Base-by-base conservation (phyloP, 2,113 vertebrate species). In the Synodontis membranacea region DNA sequence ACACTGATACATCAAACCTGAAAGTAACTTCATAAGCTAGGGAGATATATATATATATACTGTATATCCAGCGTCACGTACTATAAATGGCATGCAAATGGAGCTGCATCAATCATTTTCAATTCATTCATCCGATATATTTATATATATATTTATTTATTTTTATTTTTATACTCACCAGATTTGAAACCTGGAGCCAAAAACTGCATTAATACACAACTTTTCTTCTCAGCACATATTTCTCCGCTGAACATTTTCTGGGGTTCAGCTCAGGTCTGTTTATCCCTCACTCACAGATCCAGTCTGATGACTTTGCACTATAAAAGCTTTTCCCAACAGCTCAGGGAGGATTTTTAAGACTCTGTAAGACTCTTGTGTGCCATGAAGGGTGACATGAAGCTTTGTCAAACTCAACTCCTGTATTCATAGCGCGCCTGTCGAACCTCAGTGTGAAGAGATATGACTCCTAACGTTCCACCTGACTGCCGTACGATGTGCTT, bases 321-420 rank as follows among this genome's bases (percentile, higher is more conserved):
- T 75, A 72, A 62, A 81, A 83, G 86, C 72, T 83, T 87, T 50
- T 87, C 34, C 68, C 12, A 31, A 37, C 80, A 82, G 66, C 80
- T 75, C 66, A 60, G 66, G 23, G 86, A 83, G 66, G 48, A 64
- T 76, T 83, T 82, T 82, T 86, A 62, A 75, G 80, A 74, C 60
- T 56, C 66, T 52, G 56, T 82, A 82, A 75, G 85, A 76, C 80
- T 79, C 58, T 64, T 37, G 85, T 76, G 80, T 78, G 70, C 68
- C 86, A 76, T 83, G 86, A 87, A 78, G 80, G 56, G 66, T 82
- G 81, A 80, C 86, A 83, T 64, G 31, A 81, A 87, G 86, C 70
- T 86, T 86, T 86, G 85, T 82, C 68, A 86, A 86, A 86, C 79
- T 74, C 39, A 9, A 42, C 68, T 74, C 68, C 80, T 12, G 66